Evolutionary conservation across 2,888 invertebrate species (phyloP), one percentile per base, ranked within the genome.

Genomic region (Harpagoxenus sublaevis): DNA sequence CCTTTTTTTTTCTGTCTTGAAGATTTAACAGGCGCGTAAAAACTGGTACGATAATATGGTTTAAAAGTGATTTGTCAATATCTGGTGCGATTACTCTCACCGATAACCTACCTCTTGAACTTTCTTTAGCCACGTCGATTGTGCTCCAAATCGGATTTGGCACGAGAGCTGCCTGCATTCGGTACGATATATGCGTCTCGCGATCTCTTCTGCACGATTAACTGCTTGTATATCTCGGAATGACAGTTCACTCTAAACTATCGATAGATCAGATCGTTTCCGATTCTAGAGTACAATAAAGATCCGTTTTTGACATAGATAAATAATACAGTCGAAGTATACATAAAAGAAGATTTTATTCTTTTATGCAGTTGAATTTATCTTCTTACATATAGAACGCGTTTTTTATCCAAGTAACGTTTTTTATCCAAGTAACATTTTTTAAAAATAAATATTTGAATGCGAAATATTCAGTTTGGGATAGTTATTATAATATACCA

Each of bases 191-290:
- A 84, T 75, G 71, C 77, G 53, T 60, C 60, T 65, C 70, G 70
- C 65, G 60, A 85, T 77, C 66, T 85, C 55, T 55, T 85, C 84
- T 63, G 68, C 18, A 68, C 57, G 71, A 84, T 85, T 88, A 88
- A 88, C 85, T 87, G 83, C 84, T 60, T 66, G 48, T 87, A 68
- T 39, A 68, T 83, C 60, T 71, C 48, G 35, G 51, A 60, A 81
- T 83, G 83, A 88, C 79, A 84, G 81, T 57, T 88, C 68, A 62
- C 77, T 60, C 35, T 60, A 79, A 45, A 51, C 15, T 42, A 60
- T 81, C 74, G 83, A 87, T 88, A 81, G 65, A 86, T 83, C 79
- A 39, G 23, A 23, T 48, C 48, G 68, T 35, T 70, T n/a, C 8
- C 10, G 18, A 68, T 57, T 28, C 6, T 31, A 10, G 3, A 2